Evolutionary conservation across 2,113 vertebrate genomes (phyloP).

Genomic region (Macaca mulatta): DNA sequence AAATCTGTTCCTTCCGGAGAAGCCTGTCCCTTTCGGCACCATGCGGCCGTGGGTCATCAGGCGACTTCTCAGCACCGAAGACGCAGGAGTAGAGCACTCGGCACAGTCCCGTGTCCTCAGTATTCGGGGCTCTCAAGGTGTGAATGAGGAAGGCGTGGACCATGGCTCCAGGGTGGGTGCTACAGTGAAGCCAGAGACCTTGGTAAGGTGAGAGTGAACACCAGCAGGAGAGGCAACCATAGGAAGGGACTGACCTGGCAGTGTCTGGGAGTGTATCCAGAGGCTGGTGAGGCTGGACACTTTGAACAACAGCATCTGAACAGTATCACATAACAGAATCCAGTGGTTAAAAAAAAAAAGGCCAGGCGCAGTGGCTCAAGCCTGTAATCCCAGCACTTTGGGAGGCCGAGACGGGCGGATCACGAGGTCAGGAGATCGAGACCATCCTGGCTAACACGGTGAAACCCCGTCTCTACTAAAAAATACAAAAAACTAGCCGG

Average conservation of each 20-base stretch:
- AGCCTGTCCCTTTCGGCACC: slow-evolving; percentile 73
- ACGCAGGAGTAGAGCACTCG: slow-evolving; percentile 76
- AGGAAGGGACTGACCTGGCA: neutral
- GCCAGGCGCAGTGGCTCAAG: too few relatives aligned
- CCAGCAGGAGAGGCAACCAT: neutral
- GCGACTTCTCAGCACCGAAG: slow-evolving; percentile 67
- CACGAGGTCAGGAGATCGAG: too few relatives aligned
- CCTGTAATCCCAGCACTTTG: too few relatives aligned
- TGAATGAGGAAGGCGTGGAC: slow-evolving; percentile 78
- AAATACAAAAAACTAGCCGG: too few relatives aligned
- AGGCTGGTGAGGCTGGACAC: neutral
- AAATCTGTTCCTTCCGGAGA: slow-evolving; percentile 75
- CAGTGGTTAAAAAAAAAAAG: neutral
- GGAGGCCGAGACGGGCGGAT: too few relatives aligned
- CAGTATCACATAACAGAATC: neutral
- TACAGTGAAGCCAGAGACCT: slow-evolving; percentile 33
- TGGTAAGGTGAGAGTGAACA: neutral
- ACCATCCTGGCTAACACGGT: too few relatives aligned
- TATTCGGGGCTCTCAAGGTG: slow-evolving; percentile 34
- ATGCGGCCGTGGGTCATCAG: neutral
- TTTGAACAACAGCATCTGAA: neutral
- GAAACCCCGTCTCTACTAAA: too few relatives aligned
- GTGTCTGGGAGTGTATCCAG: neutral
- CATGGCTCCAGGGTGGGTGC: slow-evolving; percentile 53
- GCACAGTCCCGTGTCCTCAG: slow-evolving; percentile 44